Evolutionary conservation across 2,797 vertebrate genomes (phyloP).

Genomic region (Coregonus ussuriensis): DNA sequence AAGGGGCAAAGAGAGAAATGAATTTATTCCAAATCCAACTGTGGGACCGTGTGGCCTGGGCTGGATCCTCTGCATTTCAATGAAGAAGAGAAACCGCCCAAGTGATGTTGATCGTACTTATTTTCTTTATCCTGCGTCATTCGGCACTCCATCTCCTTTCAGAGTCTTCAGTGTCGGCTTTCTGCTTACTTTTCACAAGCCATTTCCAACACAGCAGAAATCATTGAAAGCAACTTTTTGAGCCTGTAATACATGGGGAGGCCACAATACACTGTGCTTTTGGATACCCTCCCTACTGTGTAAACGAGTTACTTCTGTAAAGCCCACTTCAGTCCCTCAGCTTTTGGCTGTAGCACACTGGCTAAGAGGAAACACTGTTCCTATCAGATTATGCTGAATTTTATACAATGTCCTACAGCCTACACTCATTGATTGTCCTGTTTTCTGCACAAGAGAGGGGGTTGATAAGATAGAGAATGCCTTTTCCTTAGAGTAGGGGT

Average conservation of each 20-base stretch:
- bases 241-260: not conserved
- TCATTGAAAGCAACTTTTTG: not conserved
- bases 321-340: not conserved
- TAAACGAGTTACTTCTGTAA: not conserved
- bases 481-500: too few species aligned
- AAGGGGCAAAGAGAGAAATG: conserved; percentile 16
- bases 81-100: conserved; percentile 37
- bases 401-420: too few species aligned
- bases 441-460: too few species aligned
- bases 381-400: not conserved
- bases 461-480: too few species aligned
- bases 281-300: not conserved
- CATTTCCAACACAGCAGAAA: not conserved
- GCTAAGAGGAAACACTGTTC: not conserved
- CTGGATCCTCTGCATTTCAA: conserved; percentile 44
- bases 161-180: not conserved
- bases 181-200: conserved; percentile 7
- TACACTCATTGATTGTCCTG: too few species aligned
- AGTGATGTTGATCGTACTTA: conserved; percentile 52
- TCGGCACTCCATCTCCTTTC: conserved; percentile 17
- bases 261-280: not conserved
- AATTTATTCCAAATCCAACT: conserved; percentile 34
- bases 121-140: conserved; percentile 26
- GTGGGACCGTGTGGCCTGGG: conserved; percentile 36
- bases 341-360: not conserved